Base-by-base conservation (phyloP, 2,888 invertebrate genomes). In the Meloe dianella region DNA sequence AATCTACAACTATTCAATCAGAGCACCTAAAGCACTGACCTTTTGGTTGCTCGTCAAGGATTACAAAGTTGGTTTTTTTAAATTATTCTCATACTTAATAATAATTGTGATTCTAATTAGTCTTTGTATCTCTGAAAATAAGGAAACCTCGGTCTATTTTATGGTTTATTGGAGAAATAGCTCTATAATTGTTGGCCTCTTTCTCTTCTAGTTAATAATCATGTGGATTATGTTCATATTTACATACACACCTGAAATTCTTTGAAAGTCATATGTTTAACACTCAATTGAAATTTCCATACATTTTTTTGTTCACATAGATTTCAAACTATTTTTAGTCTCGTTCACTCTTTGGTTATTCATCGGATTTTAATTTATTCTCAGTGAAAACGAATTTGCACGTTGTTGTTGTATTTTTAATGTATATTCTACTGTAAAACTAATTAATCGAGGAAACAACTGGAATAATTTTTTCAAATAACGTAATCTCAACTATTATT, bases 401-500 rank as follows among this genome's bases (percentile, higher is more conserved):
- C 54, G 14, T 24, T 51, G 24, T 54, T 22, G n/a, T 54, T 54
- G 1, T 22, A 17, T 22, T 54, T 22, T 6, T 38, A 14, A n/a
- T n/a, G 14, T 38, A 14, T 38, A 38, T 38, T 38, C 14, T 14
- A 12, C 8, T 47, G 24, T 54, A 5, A 24, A 54, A 54, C 54
- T 24, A 54, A 54, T 54, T 54, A 54, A 54, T 24, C 22, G 54
- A 54, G 54, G 54, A 54, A 54, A 12, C 54, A 54, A 54, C 54
- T 54, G 54, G 54, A 54, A 54, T 54, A 54, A 54, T 54, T 51
- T 24, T 54, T 54, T n/a, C 12, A 14, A 22, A 54, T 54, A 54
- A 24, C 54, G 54, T 54, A 54, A 54, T 24, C 0, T 54, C 6
- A 54, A 24, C 14, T 4, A n/a, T 38, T 54, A 24, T 14, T n/a